These are phyloP conservation scores for Ischnus inquisitorius DNA, from an alignment of 2,888 invertebrate species.

Conservation along the genomic window DNA sequence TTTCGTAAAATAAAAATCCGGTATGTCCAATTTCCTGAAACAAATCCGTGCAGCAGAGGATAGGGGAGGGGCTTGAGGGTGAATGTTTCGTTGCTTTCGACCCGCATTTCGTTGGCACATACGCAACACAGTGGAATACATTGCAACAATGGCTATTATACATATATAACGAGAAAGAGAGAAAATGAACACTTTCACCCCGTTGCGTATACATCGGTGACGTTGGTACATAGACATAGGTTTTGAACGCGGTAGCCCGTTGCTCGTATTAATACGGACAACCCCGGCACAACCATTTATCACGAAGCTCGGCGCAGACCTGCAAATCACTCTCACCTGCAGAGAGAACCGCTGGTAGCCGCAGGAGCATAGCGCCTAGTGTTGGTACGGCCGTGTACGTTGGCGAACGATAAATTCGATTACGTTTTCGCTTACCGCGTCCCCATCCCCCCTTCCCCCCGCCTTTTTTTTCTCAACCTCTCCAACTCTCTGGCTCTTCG, in stretches of 20 bases:
- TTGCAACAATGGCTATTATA: conserved; percentile 18
- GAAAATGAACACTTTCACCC: conserved; percentile 27
- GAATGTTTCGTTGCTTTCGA: conserved; percentile 12
- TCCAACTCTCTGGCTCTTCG: conserved; percentile 1
- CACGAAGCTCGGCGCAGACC: conserved; percentile 70
- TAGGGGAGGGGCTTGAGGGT: background rate
- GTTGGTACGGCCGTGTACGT: conserved; percentile 40
- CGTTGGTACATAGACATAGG: conserved; percentile 38
- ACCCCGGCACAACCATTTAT: conserved; percentile 72
- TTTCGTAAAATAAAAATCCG: conserved; percentile 47
- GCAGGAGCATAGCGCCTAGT: conserved; percentile 51
- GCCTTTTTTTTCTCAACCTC: conserved; percentile 24
- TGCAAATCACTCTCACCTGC: conserved; percentile 74
- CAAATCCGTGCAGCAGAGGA: conserved; percentile 33
- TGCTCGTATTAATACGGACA: conserved; percentile 69
- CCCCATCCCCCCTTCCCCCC: too few relatives aligned
- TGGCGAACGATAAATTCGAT: conserved; percentile 69
- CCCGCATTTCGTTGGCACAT: background rate
- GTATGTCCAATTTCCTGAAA: conserved; percentile 36
- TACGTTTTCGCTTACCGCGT: conserved; percentile 70
- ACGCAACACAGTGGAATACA: background rate
- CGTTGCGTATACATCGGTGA: conserved; percentile 4
- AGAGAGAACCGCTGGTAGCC: conserved; percentile 54
- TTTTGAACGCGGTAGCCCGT: conserved; percentile 65
- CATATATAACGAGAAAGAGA: conserved; percentile 23